Percentiles rank a stretch among this genome's conserved stretches.
Conservation (phyloP, 2,888 invertebrate genomes). For the Eulithis testata region DNA sequence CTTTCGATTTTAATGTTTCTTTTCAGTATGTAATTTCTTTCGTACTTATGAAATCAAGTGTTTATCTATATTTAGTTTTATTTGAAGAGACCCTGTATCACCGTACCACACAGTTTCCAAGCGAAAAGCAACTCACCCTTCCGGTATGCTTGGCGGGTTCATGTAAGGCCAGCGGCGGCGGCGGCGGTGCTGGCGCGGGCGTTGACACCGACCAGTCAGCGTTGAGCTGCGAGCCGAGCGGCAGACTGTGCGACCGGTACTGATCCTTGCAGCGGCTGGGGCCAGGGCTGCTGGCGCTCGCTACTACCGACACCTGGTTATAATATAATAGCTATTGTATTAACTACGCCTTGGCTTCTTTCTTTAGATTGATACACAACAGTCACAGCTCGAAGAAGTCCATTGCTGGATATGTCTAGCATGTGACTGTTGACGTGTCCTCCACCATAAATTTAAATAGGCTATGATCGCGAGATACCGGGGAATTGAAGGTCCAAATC, state of each 20-base stretch:
- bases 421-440: too few relatives aligned
- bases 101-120: background rate
- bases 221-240: conserved; percentile 83
- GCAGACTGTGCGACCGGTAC: conserved; percentile 86
- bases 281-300: conserved; percentile 40
- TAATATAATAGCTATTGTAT: background rate
- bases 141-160: conserved; percentile 65
- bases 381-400: too few relatives aligned
- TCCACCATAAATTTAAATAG: too few relatives aligned
- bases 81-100: background rate
- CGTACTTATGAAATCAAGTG: too few relatives aligned
- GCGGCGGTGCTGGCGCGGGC: conserved; percentile 49
- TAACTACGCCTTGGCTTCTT: too few relatives aligned
- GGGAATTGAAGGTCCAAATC: too few relatives aligned
- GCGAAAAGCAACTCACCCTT: conserved; percentile 54
- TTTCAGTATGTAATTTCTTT: too few relatives aligned
- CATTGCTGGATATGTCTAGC: too few relatives aligned
- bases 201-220: conserved; percentile 70
- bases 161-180: conserved; percentile 37
- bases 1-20: too few relatives aligned
- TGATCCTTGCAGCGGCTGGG: conserved; percentile 72
- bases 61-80: background rate
- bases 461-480: too few relatives aligned
- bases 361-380: too few relatives aligned
- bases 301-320: conserved; percentile 41